phyloP scores from a whole-genome alignment of 1,140 invertebrate genomes.

The Eumeta japonica region DNA sequence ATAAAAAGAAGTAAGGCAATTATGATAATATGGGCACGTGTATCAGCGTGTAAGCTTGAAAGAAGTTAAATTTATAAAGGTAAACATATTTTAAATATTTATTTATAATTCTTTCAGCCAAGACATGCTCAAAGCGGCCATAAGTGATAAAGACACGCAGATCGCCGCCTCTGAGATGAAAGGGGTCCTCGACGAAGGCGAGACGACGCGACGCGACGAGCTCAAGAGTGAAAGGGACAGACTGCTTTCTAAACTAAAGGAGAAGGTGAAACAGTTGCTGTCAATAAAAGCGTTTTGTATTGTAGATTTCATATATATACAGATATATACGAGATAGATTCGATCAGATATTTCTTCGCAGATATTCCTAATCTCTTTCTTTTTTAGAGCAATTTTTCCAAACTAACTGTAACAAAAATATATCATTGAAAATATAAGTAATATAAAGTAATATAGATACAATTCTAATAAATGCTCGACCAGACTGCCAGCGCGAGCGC shows the following conservation, averaged over 20 bases:
- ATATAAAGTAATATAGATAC: too few relatives aligned
- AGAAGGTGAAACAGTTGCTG: constrained; percentile 61
- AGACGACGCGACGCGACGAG: constrained; percentile 64
- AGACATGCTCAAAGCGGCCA: constrained; percentile 76
- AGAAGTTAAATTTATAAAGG: constrained; percentile 1
- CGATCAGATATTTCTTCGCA: background rate
- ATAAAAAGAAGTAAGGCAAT: too few relatives aligned
- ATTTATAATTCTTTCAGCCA: constrained; percentile 60
- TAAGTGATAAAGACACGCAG: constrained; percentile 85
- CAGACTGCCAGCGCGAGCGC: too few relatives aligned
- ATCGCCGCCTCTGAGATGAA: constrained; percentile 80
- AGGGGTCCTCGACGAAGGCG: constrained; percentile 64
- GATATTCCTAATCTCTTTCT: background rate
- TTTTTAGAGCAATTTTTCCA: background rate
- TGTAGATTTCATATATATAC: background rate
- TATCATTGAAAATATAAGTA: too few relatives aligned
- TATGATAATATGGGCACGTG: too few relatives aligned
- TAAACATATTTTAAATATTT: constrained; percentile 6
- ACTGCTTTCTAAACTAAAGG: constrained; percentile 67
- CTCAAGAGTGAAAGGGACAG: constrained; percentile 63
- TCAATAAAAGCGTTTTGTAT: background rate
- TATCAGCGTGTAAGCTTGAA: constrained; percentile 5
- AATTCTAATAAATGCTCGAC: too few relatives aligned
- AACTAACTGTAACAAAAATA: too few relatives aligned
- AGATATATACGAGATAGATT: background rate